A percentile compares a stretch with the other conserved stretches of the same genome.
Evolutionary conservation across 2,888 invertebrate genomes (phyloP).

Genomic region (Ormyrus labotus): DNA sequence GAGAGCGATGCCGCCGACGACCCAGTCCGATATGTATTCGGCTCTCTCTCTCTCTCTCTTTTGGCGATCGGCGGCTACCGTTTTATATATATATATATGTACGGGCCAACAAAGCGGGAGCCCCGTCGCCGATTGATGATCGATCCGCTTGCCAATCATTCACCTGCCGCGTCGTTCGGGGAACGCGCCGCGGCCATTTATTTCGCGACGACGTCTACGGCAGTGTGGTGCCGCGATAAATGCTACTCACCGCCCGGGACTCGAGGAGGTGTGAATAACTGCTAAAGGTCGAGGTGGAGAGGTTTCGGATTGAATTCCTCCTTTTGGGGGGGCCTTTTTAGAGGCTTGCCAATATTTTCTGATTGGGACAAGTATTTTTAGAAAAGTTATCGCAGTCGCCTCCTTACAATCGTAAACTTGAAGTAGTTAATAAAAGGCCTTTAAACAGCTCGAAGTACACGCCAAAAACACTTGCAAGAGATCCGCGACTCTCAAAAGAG

Average conservation of each 20-base stretch:
- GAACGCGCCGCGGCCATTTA: constrained; percentile 23
- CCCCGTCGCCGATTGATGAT: constrained; percentile 44
- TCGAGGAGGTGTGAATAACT: constrained; percentile 16
- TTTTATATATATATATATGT: neutral
- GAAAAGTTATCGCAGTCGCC: too few species aligned
- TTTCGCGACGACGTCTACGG: neutral
- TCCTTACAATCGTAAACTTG: too few species aligned
- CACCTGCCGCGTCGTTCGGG: constrained; percentile 29
- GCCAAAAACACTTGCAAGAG: too few species aligned
- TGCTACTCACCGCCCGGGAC: neutral
- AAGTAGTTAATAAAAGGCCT: too few species aligned
- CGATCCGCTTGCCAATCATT: constrained; percentile 50
- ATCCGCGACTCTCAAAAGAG: too few species aligned
- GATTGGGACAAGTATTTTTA: too few species aligned
- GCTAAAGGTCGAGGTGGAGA: neutral
- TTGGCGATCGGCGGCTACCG: constrained; percentile 56
- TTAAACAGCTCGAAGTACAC: too few species aligned
- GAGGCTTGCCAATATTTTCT: too few species aligned
- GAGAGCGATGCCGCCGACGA: constrained; percentile 68
- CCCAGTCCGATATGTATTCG: constrained; percentile 57
- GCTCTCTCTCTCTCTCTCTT: constrained; percentile 13
- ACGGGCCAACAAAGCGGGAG: neutral
- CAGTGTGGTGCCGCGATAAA: too few species aligned
- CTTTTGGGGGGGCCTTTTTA: too few species aligned
- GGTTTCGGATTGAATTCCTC: too few species aligned